phyloP scores from a whole-genome alignment of 2,113 vertebrate genomes.

The Chionodraco myersi region DNA sequence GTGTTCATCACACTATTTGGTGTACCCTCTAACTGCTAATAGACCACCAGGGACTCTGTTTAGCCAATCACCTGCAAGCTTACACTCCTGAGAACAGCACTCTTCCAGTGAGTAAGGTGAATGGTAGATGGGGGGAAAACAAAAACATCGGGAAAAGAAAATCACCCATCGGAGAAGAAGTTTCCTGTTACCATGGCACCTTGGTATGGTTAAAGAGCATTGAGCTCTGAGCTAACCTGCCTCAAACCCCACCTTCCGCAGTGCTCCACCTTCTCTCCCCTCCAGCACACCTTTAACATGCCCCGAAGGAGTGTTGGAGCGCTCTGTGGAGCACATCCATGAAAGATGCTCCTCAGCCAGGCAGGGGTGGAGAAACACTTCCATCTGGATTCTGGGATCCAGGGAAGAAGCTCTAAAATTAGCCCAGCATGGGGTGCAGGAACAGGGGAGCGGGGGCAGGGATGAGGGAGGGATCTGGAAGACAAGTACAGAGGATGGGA shows the following conservation, averaged over 20 bases:
- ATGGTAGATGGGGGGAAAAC: slow-evolving; percentile 7
- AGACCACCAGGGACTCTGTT: slow-evolving; percentile 70
- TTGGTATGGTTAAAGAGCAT: slow-evolving; percentile 68
- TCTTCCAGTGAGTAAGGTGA: slow-evolving; percentile 65
- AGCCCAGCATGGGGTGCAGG: slow-evolving; percentile 71
- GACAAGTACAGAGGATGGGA: slow-evolving; percentile 48
- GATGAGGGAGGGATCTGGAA: slow-evolving; percentile 41
- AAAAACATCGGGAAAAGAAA: slow-evolving; percentile 54
- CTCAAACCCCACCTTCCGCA: slow-evolving; percentile 19
- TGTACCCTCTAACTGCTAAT: slow-evolving; percentile 67
- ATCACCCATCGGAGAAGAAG: slow-evolving; percentile 55
- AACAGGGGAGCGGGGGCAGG: slow-evolving; percentile 35
- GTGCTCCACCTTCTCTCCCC: slow-evolving; percentile 43
- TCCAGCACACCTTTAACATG: slow-evolving; percentile 62
- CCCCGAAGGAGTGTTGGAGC: slow-evolving; percentile 63
- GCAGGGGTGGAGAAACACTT: slow-evolving; percentile 69
- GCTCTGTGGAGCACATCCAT: slow-evolving; percentile 64
- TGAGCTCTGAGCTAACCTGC: slow-evolving; percentile 42
- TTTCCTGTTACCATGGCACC: slow-evolving; percentile 77
- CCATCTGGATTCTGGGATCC: slow-evolving; percentile 74
- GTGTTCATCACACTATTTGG: slow-evolving; percentile 53
- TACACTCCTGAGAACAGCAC: slow-evolving; percentile 54
- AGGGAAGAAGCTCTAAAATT: slow-evolving; percentile 76
- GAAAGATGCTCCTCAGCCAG: slow-evolving; percentile 55
- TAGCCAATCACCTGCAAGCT: slow-evolving; percentile 70